A percentile compares a stretch with the other conserved stretches of the same genome.
These are phyloP conservation scores for Calyptomena viridis DNA, from an alignment of 2,113 vertebrate species.

Conservation along the genomic window DNA sequence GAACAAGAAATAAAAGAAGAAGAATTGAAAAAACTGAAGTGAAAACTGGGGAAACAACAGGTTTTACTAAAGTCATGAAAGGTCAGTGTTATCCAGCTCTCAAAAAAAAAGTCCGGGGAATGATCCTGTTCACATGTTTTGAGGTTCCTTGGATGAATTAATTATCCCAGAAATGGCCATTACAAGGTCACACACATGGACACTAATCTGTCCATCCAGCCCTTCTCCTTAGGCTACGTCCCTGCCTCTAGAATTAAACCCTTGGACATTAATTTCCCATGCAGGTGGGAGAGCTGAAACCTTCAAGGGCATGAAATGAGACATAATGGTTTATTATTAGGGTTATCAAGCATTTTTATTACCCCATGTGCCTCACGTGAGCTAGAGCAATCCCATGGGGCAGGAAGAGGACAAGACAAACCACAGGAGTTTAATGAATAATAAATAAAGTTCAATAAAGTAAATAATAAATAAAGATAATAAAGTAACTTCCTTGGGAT, in stretches of 20 bases:
- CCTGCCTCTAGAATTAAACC: not conserved
- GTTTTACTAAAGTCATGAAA: not conserved
- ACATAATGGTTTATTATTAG: not conserved
- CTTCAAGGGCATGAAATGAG: not conserved
- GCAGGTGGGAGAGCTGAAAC: not conserved
- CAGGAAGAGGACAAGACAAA: not conserved
- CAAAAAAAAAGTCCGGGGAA: not conserved
- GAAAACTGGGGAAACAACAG: not conserved
- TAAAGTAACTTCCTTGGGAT: not conserved
- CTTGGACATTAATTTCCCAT: not conserved
- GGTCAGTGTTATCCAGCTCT: not conserved
- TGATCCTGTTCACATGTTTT: not conserved
- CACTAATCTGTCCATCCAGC: not conserved
- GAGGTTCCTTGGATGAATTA: not conserved
- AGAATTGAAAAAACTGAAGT: no score
- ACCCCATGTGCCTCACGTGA: rapidly evolving
- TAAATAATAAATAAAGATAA: not conserved
- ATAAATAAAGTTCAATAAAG: not conserved
- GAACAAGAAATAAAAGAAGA: not conserved
- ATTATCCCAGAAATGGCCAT: not conserved
- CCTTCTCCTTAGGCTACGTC: not conserved
- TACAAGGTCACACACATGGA: not conserved
- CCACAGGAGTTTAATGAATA: not conserved
- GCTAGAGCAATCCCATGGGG: rapidly evolving
- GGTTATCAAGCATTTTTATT: not conserved